A percentile compares a stretch with the other conserved stretches of the same genome.
phyloP scores from a whole-genome alignment of 2,888 invertebrate species.

The Hirtodrosophila confusa region DNA sequence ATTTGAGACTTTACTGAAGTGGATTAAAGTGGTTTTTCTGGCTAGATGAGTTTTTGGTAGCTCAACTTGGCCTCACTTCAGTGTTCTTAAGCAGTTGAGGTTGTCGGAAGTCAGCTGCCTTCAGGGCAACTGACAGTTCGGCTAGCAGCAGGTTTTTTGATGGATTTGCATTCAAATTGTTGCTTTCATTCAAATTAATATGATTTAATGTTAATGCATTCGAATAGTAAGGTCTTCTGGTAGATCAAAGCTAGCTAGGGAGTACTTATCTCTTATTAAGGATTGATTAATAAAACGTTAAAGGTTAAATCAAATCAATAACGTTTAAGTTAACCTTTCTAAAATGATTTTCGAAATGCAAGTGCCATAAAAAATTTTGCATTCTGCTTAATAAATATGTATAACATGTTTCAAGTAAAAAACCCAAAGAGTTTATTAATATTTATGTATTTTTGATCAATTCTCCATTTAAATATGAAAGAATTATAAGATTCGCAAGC shows the following conservation, averaged over 20 bases:
- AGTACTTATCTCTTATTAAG: not conserved
- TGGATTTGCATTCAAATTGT: slow-evolving; percentile 6
- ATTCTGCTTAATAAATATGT: too few species aligned
- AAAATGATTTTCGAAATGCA: too few species aligned
- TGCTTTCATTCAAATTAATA: slow-evolving; percentile 14
- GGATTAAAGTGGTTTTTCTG: slow-evolving; percentile 50
- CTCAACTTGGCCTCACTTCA: slow-evolving; percentile 23
- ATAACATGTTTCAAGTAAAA: too few species aligned
- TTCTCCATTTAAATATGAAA: not conserved
- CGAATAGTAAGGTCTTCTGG: not conserved
- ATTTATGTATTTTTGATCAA: too few species aligned
- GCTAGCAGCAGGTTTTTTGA: slow-evolving; percentile 14
- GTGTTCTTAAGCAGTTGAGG: slow-evolving; percentile 27
- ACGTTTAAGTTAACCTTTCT: too few species aligned
- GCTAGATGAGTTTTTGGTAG: slow-evolving; percentile 53
- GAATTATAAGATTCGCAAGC: not conserved
- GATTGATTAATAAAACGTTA: not conserved
- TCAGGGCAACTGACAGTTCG: slow-evolving; percentile 10
- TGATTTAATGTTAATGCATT: slow-evolving; percentile 27
- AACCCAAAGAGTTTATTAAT: too few species aligned
- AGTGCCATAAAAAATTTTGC: too few species aligned
- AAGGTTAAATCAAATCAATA: too few species aligned
- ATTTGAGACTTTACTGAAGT: slow-evolving; percentile 14
- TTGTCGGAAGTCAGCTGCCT: slow-evolving; percentile 40
- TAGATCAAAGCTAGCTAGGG: not conserved